phyloP scores from a whole-genome alignment of 2,888 invertebrate species.

The Caenorhabditis plicata region DNA sequence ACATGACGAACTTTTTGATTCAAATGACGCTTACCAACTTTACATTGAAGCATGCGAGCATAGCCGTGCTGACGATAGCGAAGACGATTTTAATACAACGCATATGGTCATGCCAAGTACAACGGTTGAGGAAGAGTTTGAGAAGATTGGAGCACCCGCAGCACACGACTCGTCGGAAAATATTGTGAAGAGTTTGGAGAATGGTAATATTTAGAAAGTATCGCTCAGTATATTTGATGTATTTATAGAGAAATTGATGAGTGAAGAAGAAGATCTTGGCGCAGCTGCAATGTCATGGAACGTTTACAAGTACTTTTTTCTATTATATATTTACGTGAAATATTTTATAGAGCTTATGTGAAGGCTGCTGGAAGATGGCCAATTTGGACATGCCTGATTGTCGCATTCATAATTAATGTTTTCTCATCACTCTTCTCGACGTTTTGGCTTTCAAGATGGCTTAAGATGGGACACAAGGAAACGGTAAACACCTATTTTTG shows the following conservation, averaged over 20 bases:
- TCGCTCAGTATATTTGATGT: no score
- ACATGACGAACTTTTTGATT: constrained; percentile 70
- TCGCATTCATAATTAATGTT: constrained; percentile 69
- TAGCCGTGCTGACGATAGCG: neutral
- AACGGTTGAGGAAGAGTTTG: constrained; percentile 8
- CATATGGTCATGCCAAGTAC: neutral
- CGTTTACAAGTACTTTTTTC: constrained; percentile 48
- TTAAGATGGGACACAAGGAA: constrained; percentile 66
- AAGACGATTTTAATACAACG: constrained; percentile 1
- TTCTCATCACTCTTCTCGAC: constrained; percentile 71
- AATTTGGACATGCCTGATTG: constrained; percentile 62
- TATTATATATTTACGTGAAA: no score
- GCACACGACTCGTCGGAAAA: constrained; percentile 13
- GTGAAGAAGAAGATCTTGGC: constrained; percentile 65
- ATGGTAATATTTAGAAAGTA: no score
- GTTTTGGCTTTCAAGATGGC: constrained; percentile 73
- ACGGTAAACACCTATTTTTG: constrained; percentile 9
- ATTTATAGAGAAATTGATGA: constrained; percentile 67
- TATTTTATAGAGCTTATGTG: constrained; percentile 68
- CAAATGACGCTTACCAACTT: constrained; percentile 4
- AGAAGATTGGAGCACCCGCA: constrained; percentile 8
- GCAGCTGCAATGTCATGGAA: constrained; percentile 43
- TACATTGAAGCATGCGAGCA: constrained; percentile 15
- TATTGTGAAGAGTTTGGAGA: constrained; percentile 4
- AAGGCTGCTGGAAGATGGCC: constrained; percentile 70